Base-by-base conservation (phyloP, 2,113 vertebrate species). In the Myocastor coypus region DNA sequence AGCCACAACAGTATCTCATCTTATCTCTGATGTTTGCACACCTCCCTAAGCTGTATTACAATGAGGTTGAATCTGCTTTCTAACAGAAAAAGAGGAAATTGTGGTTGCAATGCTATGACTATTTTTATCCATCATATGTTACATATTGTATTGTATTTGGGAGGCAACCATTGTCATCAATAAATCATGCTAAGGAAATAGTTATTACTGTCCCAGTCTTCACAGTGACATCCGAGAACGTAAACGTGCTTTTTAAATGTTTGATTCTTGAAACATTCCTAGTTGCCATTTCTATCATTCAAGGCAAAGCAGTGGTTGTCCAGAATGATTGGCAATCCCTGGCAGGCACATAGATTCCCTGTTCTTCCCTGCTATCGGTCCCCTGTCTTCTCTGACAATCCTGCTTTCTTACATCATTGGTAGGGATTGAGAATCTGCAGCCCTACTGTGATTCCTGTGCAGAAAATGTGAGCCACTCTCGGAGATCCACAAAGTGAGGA, bases 171-270 rank as follows among this genome's bases (percentile, higher is more conserved):
- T 34, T 82, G 77, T 87, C 30, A 68, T 37, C 55, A 78, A 34
- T 63, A 81, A 88, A 64, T 91, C 16, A 22, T 77, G 50, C 46
- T 94, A 92, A 59, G 34, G 68, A n/a, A 88, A 34, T 26, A 61
- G 12, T 73, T 89, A 84, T 34, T 66, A 91, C 42, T 63, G 22
- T 30, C 42, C 87, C 64, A 61, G 20, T 94, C 73, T 94, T 30
- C 75, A 86, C 13, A 68, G 28, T 71, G 24, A 91, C 78, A 59
- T 26, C 14, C 57, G 94, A 82, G 83, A 80, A 78, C 78, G 28
- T 93, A 75, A 95, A 91, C 37, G 19, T 95, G 30, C 24, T 87
- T 84, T 30, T 87, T 93, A 82, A 55, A 94, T 64, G 80, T 97
- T 89, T 55, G 28, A 69, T 81, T 95, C 59, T 82, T 61, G 37